phyloP scores from a whole-genome alignment of 1,140 invertebrate species.

The Scaptomyza montana region DNA sequence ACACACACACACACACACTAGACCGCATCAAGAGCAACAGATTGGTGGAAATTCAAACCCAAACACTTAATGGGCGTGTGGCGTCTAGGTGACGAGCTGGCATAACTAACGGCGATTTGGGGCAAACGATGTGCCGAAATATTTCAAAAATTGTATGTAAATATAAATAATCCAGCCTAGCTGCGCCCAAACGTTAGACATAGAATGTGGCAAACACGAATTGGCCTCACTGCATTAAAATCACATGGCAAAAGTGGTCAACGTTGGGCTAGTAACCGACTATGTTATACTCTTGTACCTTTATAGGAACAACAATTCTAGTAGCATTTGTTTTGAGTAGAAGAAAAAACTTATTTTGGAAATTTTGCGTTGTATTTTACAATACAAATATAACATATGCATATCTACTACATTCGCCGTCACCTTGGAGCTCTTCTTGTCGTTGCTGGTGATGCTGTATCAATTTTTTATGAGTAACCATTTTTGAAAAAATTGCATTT shows the following conservation, averaged over 20 bases:
- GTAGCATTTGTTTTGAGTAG: no score
- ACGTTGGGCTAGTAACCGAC: neutral
- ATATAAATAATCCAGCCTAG: constrained; percentile 71
- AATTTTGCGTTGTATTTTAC: neutral
- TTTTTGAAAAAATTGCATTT: constrained; percentile 79
- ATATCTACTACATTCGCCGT: neutral
- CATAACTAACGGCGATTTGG: constrained; percentile 36
- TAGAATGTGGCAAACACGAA: constrained; percentile 21
- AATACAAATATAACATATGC: neutral
- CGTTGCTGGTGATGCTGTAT: constrained; percentile 47
- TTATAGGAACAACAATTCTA: no score
- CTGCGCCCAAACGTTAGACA: constrained; percentile 17
- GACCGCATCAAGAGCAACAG: constrained; percentile 22
- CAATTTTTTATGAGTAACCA: constrained; percentile 80
- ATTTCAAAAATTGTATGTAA: constrained; percentile 59
- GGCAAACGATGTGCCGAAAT: constrained; percentile 27
- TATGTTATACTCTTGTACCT: neutral
- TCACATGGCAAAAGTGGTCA: constrained; percentile 3
- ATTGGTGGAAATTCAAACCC: constrained; percentile 51
- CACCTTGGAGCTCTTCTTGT: constrained; percentile 4
- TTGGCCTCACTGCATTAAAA: constrained; percentile 14
- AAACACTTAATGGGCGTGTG: constrained; percentile 9
- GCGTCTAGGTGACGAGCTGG: constrained; percentile 31
- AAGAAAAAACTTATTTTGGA: neutral
- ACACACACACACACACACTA: neutral